phyloP scores from a whole-genome alignment of 1,140 invertebrate species.

The Drosophila grimshawi region DNA sequence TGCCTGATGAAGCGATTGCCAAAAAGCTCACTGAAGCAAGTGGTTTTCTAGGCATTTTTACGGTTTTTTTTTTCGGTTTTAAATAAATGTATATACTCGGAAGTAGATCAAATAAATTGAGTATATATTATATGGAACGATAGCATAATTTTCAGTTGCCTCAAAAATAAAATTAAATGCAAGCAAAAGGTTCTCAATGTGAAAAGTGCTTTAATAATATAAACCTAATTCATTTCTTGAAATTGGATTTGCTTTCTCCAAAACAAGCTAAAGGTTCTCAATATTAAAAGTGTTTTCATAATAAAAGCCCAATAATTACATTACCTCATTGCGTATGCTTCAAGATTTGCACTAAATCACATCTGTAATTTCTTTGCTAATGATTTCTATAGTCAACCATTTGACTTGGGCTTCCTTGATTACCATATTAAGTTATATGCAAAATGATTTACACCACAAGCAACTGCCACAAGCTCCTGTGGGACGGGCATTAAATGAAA shows the following conservation, averaged over 20 bases:
- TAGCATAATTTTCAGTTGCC: no score
- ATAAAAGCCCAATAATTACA: no score
- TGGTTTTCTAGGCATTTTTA: constrained; percentile 19
- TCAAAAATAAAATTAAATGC: no score
- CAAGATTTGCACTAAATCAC: no score
- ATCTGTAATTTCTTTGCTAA: background rate
- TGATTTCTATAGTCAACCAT: background rate
- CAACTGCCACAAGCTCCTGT: constrained; percentile 41
- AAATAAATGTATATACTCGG: constrained; percentile 1
- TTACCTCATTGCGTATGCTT: no score
- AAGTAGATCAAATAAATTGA: constrained; percentile 29
- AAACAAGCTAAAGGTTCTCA: background rate
- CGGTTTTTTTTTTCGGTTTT: background rate
- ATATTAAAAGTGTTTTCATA: background rate
- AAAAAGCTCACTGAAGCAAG: constrained; percentile 29
- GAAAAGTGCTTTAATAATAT: no score
- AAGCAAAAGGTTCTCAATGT: no score
- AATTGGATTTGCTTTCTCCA: no score
- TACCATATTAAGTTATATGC: background rate
- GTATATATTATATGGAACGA: background rate
- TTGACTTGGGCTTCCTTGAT: background rate
- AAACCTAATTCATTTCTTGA: no score
- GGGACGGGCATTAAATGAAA: constrained; percentile 55
- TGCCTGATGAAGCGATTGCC: constrained; percentile 61
- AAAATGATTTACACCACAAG: constrained; percentile 57